phyloP scores from a whole-genome alignment of 2,113 vertebrate genomes.

The Chamaea fasciata region DNA sequence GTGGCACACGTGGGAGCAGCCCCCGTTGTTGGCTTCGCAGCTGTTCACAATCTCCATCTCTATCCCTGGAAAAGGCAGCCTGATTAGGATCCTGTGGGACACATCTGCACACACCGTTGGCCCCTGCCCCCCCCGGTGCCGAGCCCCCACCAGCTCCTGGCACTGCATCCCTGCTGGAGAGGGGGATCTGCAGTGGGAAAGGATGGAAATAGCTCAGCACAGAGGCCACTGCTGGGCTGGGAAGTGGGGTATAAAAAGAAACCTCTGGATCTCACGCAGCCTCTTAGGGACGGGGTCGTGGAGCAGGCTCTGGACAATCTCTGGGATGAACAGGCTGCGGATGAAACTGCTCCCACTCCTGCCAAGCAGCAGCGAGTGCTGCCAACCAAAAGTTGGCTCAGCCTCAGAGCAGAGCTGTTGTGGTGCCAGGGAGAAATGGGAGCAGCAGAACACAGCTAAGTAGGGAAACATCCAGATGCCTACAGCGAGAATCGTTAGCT shows the following conservation, averaged over 20 bases:
- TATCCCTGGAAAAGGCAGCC: constrained; percentile 75
- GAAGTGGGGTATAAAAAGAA: not conserved
- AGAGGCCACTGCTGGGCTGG: not conserved
- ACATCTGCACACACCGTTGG: rapidly evolving
- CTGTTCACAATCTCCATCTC: constrained; percentile 98
- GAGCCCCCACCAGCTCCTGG: not conserved
- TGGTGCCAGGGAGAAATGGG: constrained; percentile 20
- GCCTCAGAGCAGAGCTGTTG: not conserved
- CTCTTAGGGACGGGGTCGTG: not conserved
- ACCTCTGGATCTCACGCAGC: not conserved
- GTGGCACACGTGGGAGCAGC: constrained; percentile 87
- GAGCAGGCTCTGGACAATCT: not conserved
- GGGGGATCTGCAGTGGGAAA: not conserved
- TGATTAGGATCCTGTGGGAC: not conserved
- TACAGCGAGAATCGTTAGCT: not conserved
- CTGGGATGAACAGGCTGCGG: not conserved
- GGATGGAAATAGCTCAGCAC: not conserved
- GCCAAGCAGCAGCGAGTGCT: constrained; percentile 1
- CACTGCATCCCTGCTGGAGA: not conserved
- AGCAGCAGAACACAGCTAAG: not conserved
- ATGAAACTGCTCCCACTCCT: not conserved
- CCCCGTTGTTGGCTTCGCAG: constrained; percentile 85
- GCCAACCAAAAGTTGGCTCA: constrained; percentile 3
- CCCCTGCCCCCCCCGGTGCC: not conserved
- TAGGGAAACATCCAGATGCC: not conserved